Base-by-base conservation (phyloP, 2,113 vertebrate species). In the Dinomys branickii region DNA sequence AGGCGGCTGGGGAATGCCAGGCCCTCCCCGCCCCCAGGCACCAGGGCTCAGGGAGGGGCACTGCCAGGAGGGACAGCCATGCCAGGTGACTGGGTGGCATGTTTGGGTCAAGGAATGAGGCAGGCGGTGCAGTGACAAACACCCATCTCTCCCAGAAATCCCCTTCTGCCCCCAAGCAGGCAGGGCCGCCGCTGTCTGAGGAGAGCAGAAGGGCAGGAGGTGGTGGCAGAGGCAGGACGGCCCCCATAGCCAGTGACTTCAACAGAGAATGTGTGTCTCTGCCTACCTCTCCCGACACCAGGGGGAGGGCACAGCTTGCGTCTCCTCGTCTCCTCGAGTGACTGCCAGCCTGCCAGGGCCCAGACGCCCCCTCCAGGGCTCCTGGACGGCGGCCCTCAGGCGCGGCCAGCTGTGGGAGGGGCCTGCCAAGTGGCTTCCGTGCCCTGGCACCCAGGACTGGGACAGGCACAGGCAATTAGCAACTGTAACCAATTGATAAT, bases 1-100 rank as follows among this genome's bases (percentile, higher is more conserved):
- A 98, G 98, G 97, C 98, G 97, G 97, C 41, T 96, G 97, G 98
- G 99, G 99, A 99, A 99, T 99, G 99, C 98, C 96, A 38, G 52
- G 97, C 97, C 96, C 93, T 89, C 94, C 97, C 97, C 95, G 83
- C 86, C 77, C 61, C 71, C 88, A 88, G 88, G 85, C 94, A 91
- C 91, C 80, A 81, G 75, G 90, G 81, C 50, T 44, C 75, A 84
- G 35, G 16, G 47, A 71, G 44, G n/a, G 56, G 94, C 69, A 52
- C 82, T 63, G 75, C 30, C 35, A 28, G 54, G 19, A 78, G 75
- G 75, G 75, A 30, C 61, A 35, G 52, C 5, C 61, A 16, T 22
- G 28, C 24, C 88, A 90, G 84, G 89, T 35, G 67, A 65, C 5
- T 7, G 52, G 91, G 56, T 44, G 67, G 73, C 47, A 33, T 44